These are phyloP conservation scores for Itoplectis maculator DNA, from an alignment of 2,888 invertebrate genomes.

Conservation along the genomic window DNA sequence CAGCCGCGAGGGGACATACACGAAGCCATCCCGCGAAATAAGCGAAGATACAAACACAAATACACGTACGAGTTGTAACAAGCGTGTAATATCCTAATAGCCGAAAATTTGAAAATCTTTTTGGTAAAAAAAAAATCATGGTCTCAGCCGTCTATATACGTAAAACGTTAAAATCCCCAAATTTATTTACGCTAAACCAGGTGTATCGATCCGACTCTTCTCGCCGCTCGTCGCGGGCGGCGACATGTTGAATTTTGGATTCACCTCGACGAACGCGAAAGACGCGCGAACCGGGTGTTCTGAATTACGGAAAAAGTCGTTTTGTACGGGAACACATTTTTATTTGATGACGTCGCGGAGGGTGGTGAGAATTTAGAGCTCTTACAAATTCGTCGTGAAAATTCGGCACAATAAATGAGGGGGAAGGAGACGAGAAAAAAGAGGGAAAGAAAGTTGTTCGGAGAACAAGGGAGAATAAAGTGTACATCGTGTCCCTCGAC, in stretches of 20 bases:
- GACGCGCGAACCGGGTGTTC: constrained; percentile 10
- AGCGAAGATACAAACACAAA: background rate
- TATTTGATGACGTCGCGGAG: constrained; percentile 6
- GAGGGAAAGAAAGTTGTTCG: constrained; percentile 12
- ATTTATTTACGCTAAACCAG: background rate
- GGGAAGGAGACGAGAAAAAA: constrained; percentile 6
- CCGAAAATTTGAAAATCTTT: background rate
- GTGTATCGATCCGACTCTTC: background rate
- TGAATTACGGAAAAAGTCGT: constrained; percentile 21
- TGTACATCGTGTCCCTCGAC: constrained; percentile 35
- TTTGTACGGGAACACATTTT: constrained; percentile 9
- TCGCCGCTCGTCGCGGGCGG: background rate
- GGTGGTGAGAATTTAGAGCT: constrained; percentile 23
- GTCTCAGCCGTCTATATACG: background rate
- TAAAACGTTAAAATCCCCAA: background rate
- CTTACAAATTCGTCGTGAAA: background rate
- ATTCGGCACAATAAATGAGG: background rate
- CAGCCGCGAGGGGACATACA: constrained; percentile 46
- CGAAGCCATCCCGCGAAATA: background rate
- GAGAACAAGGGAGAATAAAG: constrained; percentile 31
- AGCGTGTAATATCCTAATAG: background rate
- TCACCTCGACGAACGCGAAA: background rate
- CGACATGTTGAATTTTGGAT: background rate
- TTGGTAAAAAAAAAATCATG: background rate
- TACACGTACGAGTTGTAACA: background rate